Percentiles rank a stretch among this genome's conserved stretches.
These are phyloP conservation scores for Formica exsecta DNA, from an alignment of 1,140 invertebrate genomes.

Conservation along the genomic window DNA sequence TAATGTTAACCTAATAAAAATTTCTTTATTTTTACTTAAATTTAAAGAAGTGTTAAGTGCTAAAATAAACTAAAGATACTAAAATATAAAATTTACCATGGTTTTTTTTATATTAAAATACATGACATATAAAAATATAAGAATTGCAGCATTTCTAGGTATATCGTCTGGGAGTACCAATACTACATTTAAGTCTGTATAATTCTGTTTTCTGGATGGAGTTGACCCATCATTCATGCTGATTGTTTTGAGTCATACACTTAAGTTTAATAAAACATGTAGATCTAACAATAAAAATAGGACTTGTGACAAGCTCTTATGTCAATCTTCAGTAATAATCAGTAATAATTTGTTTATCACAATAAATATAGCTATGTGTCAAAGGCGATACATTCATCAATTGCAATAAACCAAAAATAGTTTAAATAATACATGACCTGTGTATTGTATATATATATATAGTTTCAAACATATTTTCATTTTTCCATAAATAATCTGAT, in stretches of 20 bases:
- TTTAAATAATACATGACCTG: constrained; percentile 30
- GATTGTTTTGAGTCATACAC: constrained; percentile 52
- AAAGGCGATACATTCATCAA: constrained; percentile 53
- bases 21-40: constrained; percentile 33
- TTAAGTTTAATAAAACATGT: constrained; percentile 61
- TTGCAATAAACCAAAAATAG: constrained; percentile 38
- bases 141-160: constrained; percentile 59
- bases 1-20: constrained; percentile 19
- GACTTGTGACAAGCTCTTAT: constrained; percentile 32
- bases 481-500: constrained; percentile 50
- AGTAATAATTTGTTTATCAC: constrained; percentile 54
- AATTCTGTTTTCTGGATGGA: constrained; percentile 31
- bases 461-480: constrained; percentile 35
- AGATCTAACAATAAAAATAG: constrained; percentile 61
- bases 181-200: constrained; percentile 42
- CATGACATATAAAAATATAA: constrained; percentile 69
- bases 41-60: constrained; percentile 29
- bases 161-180: constrained; percentile 36
- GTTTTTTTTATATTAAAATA: constrained; percentile 68
- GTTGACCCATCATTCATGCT: constrained; percentile 16
- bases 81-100: constrained; percentile 63
- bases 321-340: constrained; percentile 37
- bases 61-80: constrained; percentile 43
- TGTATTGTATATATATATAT: background rate
- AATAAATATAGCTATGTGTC: constrained; percentile 60